Evolutionary conservation across 1,140 invertebrate species (phyloP), one percentile per base, ranked within the genome.

Genomic region (Metaphire vulgaris): DNA sequence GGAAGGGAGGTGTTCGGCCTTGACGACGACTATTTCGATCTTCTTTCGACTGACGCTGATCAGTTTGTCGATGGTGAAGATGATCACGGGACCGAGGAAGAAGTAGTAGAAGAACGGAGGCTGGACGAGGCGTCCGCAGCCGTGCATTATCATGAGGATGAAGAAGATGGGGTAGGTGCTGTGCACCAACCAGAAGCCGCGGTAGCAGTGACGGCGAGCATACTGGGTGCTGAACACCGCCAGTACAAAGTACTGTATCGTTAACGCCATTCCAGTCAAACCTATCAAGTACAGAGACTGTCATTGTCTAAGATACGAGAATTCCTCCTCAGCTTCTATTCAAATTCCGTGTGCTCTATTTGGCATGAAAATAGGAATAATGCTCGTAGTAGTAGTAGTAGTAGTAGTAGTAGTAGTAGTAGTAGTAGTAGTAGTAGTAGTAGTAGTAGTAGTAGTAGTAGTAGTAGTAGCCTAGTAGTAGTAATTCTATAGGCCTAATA

Each of bases 11-110:
- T 89, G 83, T 78, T 88, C 85, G 1, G 87, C 88, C 69, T 85
- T 83, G 15, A 89, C 71, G 1, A 90, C 86, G 26, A 87, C 85
- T 77, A 90, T 89, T 81, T 89, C 87, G n/a, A 88, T 84, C 76
- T 87, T 89, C 79, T 89, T 89, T 29, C 89, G 81, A 30, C 86
- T 88, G 1, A 87, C 78, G 74, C 86, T 87, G 31, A 89, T 81
- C 2, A 89, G 76, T 74, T 84, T 84, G 80, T 90, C 89, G 2
- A 89, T 74, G 0, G 85, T 83, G 80, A 89, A 90, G 21, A 79
- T 15, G 6, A 74, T 56, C 1, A 78, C 56, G 1, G 79, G 79
- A 6, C 77, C 79, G 34, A 79, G 68, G 28, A 76, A 70, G 77
- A 79, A 79, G 72, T 33, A 69, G 33, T 78, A 73, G 71, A 76